A percentile compares a stretch with the other conserved stretches of the same genome.
Conservation (phyloP, 2,888 invertebrate species). For the Epirrhoe tristata region DNA sequence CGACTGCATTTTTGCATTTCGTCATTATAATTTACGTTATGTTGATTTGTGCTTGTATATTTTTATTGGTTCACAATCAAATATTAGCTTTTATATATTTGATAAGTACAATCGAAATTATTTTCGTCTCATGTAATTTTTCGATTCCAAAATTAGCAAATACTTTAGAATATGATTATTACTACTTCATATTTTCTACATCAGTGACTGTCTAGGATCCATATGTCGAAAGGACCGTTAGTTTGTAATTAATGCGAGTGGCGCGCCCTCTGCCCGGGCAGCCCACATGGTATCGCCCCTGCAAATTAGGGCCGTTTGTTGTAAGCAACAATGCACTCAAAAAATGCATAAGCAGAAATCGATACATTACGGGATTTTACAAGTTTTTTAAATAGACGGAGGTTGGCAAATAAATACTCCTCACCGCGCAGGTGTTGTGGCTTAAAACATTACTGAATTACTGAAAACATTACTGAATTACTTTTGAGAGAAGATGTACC, state of each 20-base stretch:
- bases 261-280: slow-evolving; percentile 27
- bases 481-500: too few relatives aligned
- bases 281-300: slow-evolving; percentile 35
- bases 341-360: slow-evolving; percentile 23
- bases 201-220: slow-evolving; percentile 20
- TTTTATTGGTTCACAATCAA: too few relatives aligned
- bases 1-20: slow-evolving; percentile 8
- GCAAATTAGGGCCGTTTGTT: slow-evolving; percentile 34
- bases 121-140: too few relatives aligned
- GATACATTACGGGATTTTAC: neutral
- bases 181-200: neutral
- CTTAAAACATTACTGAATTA: neutral
- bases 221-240: slow-evolving; percentile 42
- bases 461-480: neutral
- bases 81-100: too few relatives aligned
- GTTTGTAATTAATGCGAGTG: slow-evolving; percentile 28
- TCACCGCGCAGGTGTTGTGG: neutral
- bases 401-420: too few relatives aligned
- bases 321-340: slow-evolving; percentile 21
- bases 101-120: too few relatives aligned
- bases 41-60: too few relatives aligned
- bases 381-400: neutral
- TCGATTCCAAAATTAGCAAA: too few relatives aligned
- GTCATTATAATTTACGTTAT: neutral
- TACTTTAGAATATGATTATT: neutral